Evolutionary conservation across 1,140 invertebrate genomes (phyloP), one percentile per base, ranked within the genome.

Genomic region (Caenorhabditis tropicalis): DNA sequence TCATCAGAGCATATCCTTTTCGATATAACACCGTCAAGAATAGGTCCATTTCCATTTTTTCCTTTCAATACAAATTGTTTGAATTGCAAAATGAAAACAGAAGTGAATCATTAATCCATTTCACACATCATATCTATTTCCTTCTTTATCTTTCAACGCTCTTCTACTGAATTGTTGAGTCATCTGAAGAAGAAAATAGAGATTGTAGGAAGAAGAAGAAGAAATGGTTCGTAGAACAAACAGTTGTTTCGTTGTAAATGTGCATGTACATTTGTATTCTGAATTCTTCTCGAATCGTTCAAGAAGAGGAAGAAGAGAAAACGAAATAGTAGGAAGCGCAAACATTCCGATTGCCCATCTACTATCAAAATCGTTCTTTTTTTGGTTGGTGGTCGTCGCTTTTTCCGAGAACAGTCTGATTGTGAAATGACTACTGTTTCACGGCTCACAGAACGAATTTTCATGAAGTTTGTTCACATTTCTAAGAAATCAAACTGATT

Each of bases 161-260:
- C 9, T 27, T 56, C 4, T 74, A 3, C 19, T 19, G 10, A 74
- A 74, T 24, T 24, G 0, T 46, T 74, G 65, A 74, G 15, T 74
- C 65, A 74, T 27, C 36, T 0, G 16, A 7, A 21, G 36, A 19
- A 36, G 36, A 33, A 51, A 51, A 5, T 46, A n/a, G n/a, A n/a
- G n/a, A n/a, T n/a, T n/a, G n/a, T 29, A n/a, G n/a, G 43, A 21
- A 21, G 43, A 43, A 6, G 5, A 19, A 15, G 65, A 74, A 33
- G 53, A 56, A 74, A 43, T 46, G 36, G 36, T 74, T 39, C n/a
- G 36, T 46, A 43, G 36, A 74, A 74, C 36, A 74, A 74, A 74
- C 36, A 74, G 65, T 74, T 74, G 65, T 74, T 74, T 74, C 65
- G 65, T 74, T 74, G 65, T 74, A 74, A 74, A 74, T 74, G 65